A percentile compares a stretch with the other conserved stretches of the same genome.
Conservation (phyloP, 30 jellyfish, hydroid and myxozoan genomes). For the Rhopilema esculentum region DNA sequence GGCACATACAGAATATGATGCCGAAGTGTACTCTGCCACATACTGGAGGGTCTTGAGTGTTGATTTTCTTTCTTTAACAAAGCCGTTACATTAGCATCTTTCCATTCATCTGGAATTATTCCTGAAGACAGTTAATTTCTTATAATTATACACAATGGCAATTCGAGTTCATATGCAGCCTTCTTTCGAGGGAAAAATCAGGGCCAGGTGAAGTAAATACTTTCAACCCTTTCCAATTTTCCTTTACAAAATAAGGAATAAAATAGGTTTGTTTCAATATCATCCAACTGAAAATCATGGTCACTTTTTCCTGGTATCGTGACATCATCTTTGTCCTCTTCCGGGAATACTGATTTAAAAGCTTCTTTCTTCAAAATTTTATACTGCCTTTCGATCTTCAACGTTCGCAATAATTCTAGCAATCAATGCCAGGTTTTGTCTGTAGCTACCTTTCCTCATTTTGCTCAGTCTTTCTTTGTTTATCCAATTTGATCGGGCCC, state of each 20-base stretch:
- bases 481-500: conserved; percentile 10
- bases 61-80: too few species aligned
- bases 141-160: background rate
- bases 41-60: too few species aligned
- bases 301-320: conserved; percentile 6
- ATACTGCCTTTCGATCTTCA: conserved; percentile 13
- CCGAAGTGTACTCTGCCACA: too few species aligned
- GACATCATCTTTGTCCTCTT: conserved; percentile 16
- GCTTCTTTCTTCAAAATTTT: conserved; percentile 20
- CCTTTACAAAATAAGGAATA: conserved; percentile 19
- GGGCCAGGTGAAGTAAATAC: conserved; percentile 15
- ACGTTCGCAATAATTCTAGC: conserved; percentile 15
- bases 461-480: conserved; percentile 3
- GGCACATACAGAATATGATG: too few species aligned
- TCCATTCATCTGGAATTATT: background rate
- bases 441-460: conserved; percentile 31
- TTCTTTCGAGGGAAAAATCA: background rate
- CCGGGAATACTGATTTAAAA: conserved; percentile 22
- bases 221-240: conserved; percentile 5
- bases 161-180: background rate
- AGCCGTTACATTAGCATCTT: background rate
- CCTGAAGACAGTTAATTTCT: background rate
- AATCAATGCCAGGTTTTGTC: conserved; percentile 21
- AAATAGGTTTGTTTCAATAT: conserved; percentile 16
- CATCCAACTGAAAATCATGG: conserved; percentile 8